These are phyloP conservation scores for Lacerta viridis DNA, from an alignment of 2,797 vertebrate species.

Conservation along the genomic window DNA sequence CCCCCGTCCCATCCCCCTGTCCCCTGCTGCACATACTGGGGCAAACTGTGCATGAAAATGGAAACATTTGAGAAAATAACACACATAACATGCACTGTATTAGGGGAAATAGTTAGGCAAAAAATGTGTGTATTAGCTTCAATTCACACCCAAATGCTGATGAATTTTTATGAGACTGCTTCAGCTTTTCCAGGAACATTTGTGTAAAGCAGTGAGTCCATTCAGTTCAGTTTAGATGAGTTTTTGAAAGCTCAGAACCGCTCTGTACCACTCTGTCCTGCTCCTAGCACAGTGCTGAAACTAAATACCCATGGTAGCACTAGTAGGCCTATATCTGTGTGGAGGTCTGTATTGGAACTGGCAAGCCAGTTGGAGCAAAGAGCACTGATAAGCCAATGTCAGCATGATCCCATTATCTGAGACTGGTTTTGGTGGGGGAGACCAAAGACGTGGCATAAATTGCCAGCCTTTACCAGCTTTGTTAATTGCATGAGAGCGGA, in stretches of 20 bases:
- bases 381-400: background rate
- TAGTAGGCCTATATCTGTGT: background rate
- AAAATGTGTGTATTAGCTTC: too few relatives aligned
- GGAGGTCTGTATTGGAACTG: constrained; percentile 9
- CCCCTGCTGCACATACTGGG: too few relatives aligned
- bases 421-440: background rate
- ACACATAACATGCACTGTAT: too few relatives aligned
- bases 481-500: constrained; percentile 3
- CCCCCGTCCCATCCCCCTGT: too few relatives aligned
- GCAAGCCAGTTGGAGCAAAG: background rate
- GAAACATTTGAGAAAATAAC: too few relatives aligned
- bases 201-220: background rate
- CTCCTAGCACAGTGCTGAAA: background rate
- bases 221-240: too few relatives aligned
- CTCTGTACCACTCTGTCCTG: background rate
- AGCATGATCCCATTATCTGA: constrained; percentile 16
- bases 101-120: too few relatives aligned
- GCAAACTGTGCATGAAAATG: too few relatives aligned
- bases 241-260: background rate
- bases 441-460: background rate
- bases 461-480: background rate
- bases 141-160: too few relatives aligned
- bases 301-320: background rate
- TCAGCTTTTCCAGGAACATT: background rate
- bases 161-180: too few relatives aligned